Conservation (phyloP, 1,140 invertebrate genomes). For the Lepidurus arcticus region DNA sequence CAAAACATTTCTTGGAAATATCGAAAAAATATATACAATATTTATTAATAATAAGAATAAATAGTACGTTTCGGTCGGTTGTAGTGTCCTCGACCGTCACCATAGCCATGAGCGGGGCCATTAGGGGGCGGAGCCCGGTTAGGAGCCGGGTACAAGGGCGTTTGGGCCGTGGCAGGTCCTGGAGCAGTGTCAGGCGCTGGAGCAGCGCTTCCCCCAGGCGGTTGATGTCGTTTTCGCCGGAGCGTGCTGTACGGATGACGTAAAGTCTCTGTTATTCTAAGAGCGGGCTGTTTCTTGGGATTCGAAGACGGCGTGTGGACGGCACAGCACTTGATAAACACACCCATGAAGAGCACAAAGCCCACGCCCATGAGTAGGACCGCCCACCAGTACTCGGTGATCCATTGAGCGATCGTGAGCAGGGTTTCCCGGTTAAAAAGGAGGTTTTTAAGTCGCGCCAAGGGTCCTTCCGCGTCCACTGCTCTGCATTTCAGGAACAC, state of each 20-base stretch:
- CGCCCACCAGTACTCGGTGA: constrained; percentile 94
- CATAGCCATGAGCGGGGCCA: constrained; percentile 60
- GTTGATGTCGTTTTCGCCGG: constrained; percentile 57
- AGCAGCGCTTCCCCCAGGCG: constrained; percentile 41
- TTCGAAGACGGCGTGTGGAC: constrained; percentile 98
- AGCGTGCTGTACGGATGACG: constrained; percentile 82
- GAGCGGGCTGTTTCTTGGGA: constrained; percentile 81
- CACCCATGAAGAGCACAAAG: constrained; percentile 90
- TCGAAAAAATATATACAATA: background rate
- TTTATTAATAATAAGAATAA: background rate
- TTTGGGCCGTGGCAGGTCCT: constrained; percentile 28
- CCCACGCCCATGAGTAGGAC: constrained; percentile 84
- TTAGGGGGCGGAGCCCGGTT: constrained; percentile 40
- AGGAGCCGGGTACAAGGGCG: constrained; percentile 32
- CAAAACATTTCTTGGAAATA: background rate
- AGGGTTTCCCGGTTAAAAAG: constrained; percentile 89
- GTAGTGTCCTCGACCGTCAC: constrained; percentile 61
- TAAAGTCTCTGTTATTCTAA: constrained; percentile 78
- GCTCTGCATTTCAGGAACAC: constrained; percentile 95
- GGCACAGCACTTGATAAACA: constrained; percentile 99
- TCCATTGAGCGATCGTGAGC: constrained; percentile 75
- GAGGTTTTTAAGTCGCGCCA: constrained; percentile 92
- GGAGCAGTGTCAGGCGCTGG: constrained; percentile 26
- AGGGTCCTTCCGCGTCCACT: constrained; percentile 95
- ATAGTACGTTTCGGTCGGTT: constrained; percentile 47